A percentile compares a stretch with the other conserved stretches of the same genome.
Conservation (phyloP, 2,888 invertebrate species). For the Limnephilus marmoratus region DNA sequence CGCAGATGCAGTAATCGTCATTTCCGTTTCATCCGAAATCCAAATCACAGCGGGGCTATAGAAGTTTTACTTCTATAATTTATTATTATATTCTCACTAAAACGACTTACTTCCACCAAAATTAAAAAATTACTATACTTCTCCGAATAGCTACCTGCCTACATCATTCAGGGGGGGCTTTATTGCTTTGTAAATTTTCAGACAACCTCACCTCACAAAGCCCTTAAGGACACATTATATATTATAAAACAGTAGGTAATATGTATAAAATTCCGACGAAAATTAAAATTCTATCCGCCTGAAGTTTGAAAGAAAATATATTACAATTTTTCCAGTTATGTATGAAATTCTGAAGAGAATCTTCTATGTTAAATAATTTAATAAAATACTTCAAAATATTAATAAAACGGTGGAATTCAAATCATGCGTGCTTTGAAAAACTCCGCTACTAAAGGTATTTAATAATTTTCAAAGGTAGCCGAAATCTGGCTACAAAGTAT, state of each 20-base stretch:
- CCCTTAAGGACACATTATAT: background rate
- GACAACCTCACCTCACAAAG: background rate
- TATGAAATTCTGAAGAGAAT: background rate
- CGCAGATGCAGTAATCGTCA: too few species aligned
- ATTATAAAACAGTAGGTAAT: background rate
- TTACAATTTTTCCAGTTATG: background rate
- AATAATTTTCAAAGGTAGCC: background rate
- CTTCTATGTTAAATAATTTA: background rate
- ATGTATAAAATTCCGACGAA: background rate
- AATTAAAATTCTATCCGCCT: background rate
- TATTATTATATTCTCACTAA: background rate
- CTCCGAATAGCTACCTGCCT: background rate
- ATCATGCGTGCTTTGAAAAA: conserved; percentile 2
- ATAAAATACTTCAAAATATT: background rate
- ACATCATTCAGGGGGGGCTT: background rate
- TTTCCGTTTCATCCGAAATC: too few species aligned
- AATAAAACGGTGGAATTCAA: background rate
- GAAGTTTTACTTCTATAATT: too few species aligned
- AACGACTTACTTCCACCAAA: background rate
- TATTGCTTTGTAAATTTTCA: background rate
- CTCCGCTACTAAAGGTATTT: background rate
- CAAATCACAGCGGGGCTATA: too few species aligned
- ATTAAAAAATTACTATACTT: background rate
- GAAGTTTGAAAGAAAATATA: background rate
- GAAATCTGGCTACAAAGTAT: background rate